A percentile compares a stretch with the other conserved stretches of the same genome.
Evolutionary conservation across 2,888 invertebrate genomes (phyloP).

Genomic region (Mallateleia sp.): DNA sequence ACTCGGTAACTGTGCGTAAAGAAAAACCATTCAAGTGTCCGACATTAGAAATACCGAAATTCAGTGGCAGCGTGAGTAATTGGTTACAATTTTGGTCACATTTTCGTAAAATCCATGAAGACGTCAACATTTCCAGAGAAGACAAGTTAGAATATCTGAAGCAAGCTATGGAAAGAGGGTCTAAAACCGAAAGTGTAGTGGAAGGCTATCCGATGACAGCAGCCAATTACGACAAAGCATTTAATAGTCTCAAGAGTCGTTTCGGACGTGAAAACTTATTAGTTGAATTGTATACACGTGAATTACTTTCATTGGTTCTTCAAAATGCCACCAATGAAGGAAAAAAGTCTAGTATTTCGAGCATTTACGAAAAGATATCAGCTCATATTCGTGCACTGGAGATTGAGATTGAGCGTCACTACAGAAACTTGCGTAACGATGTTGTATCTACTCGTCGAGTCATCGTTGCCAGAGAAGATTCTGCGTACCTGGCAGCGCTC

Average conservation of each 20-base stretch:
- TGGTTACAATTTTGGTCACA: slow-evolving; percentile 83
- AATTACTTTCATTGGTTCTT: slow-evolving; percentile 80
- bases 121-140: slow-evolving; percentile 65
- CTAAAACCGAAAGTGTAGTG: slow-evolving; percentile 79
- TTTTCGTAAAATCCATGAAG: slow-evolving; percentile 81
- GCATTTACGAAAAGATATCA: slow-evolving; percentile 78
- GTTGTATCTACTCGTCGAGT: slow-evolving; percentile 84
- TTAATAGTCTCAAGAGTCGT: slow-evolving; percentile 77
- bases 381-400: slow-evolving; percentile 80
- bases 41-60: slow-evolving; percentile 79
- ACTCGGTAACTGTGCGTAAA: neutral
- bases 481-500: slow-evolving; percentile 80
- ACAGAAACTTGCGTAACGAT: slow-evolving; percentile 81
- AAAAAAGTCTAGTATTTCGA: slow-evolving; percentile 35
- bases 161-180: slow-evolving; percentile 70
- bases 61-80: slow-evolving; percentile 76
- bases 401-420: slow-evolving; percentile 77
- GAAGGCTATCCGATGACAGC: slow-evolving; percentile 79
- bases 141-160: slow-evolving; percentile 82
- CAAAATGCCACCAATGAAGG: slow-evolving; percentile 70
- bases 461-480: slow-evolving; percentile 81
- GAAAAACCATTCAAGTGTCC: slow-evolving; percentile 75
- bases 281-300: slow-evolving; percentile 81
- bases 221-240: slow-evolving; percentile 82
- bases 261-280: slow-evolving; percentile 80